Evolutionary conservation across 2,113 vertebrate species (phyloP).

Genomic region (Centrocercus urophasianus): DNA sequence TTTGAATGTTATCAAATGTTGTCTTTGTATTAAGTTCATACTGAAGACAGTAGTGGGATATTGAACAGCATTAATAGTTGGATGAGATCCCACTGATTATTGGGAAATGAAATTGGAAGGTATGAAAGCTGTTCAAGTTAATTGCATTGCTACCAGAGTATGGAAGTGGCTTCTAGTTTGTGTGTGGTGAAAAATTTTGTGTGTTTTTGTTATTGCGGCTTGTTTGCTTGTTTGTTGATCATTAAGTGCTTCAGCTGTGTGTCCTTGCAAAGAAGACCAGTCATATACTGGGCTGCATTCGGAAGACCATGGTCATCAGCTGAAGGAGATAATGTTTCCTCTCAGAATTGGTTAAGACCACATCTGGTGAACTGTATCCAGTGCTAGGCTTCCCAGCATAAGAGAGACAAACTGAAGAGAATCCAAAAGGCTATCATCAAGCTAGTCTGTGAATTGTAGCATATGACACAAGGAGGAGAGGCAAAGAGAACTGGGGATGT

Average conservation of each 20-base stretch:
- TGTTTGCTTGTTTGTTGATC: not conserved
- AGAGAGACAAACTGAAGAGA: not conserved
- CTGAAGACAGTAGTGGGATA: not conserved
- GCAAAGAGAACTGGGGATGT: not conserved
- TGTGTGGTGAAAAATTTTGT: not conserved
- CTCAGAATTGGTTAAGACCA: not conserved
- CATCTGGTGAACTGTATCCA: not conserved
- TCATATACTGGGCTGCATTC: fast-evolving
- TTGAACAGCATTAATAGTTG: not conserved
- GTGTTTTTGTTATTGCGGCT: not conserved
- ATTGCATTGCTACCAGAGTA: not conserved
- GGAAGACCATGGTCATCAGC: not conserved
- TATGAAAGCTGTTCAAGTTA: not conserved
- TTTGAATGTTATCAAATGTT: not conserved
- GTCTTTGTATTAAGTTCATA: not conserved
- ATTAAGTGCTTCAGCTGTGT: not conserved
- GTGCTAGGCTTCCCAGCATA: not conserved
- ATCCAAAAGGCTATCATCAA: not conserved
- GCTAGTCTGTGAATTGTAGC: not conserved
- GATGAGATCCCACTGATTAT: not conserved
- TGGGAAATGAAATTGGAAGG: not conserved
- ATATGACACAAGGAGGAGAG: not conserved
- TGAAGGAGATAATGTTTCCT: not conserved
- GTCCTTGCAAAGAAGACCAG: not conserved
- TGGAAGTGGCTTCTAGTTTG: not conserved